Evolutionary conservation across 1,140 invertebrate species (phyloP), one percentile per base, ranked within the genome.

Genomic region (Drosophila seguyi): DNA sequence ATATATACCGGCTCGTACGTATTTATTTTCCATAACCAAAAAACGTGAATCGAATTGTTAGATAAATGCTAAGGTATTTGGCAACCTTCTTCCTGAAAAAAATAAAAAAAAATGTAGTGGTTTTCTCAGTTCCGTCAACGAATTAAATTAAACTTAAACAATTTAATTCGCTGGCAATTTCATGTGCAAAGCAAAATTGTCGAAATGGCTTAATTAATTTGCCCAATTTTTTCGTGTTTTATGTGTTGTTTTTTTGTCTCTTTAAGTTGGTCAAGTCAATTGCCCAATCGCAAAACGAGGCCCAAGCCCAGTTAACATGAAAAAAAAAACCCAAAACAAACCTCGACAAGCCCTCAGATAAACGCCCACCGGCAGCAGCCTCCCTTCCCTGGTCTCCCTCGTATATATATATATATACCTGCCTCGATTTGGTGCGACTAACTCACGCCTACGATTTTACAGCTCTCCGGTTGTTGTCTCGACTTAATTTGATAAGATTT

Each of bases 401-500:
- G 31, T 60, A 41, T n/a, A 27, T 18, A 25, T 25, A 25, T 60
- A 41, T n/a, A 27, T 18, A 18, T 47, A 3, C 45, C 57, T 61
- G 61, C 66, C 71, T 50, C 53, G 66, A 72, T 59, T 59, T 72
- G 66, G 68, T 73, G 81, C 75, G 75, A 75, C 75, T 73, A 81
- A 79, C 67, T 79, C 68, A 82, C 80, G 80, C 81, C 81, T 83
- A 83, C 81, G 76, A 72, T 47, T 75, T 71, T 48, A 73, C 20
- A 57, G 59, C 53, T 68, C 44, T 59, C 41, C 52, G 44, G 25
- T 44, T 52, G 58, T 62, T 71, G 79, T 80, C 81, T 62, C 66
- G 73, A 75, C 81, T 85, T 84, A 84, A 84, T 85, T 84, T 84
- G 81, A 84, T 84, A 84, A 84, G 81, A 84, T 84, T 84, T 84